Evolutionary conservation across 1,140 invertebrate species (phyloP).

Genomic region (Neuroterus valhalla): DNA sequence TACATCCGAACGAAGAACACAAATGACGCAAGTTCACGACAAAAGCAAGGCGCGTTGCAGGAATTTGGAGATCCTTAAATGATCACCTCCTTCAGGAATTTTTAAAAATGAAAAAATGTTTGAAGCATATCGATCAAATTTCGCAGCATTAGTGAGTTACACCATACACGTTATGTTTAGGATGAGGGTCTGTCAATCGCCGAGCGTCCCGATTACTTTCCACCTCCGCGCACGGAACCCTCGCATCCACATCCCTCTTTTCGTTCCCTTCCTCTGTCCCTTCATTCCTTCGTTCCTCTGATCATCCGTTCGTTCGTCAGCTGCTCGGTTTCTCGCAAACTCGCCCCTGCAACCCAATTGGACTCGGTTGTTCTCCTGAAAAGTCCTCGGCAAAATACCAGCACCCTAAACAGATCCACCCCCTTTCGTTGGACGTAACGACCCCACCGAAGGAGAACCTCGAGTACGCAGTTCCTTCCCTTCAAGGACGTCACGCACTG

Average conservation of each 20-base stretch:
- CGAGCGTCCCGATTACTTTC: constrained; percentile 72
- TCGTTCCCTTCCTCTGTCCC: constrained; percentile 46
- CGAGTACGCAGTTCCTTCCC: background rate
- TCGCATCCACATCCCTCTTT: constrained; percentile 59
- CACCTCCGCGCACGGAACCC: constrained; percentile 74
- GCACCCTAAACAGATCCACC: constrained; percentile 39
- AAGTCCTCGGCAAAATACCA: constrained; percentile 39
- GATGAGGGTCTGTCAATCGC: constrained; percentile 61
- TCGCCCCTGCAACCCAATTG: constrained; percentile 52
- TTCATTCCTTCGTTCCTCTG: constrained; percentile 44
- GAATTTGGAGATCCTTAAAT: no score
- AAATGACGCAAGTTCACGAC: no score
- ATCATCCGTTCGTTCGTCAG: constrained; percentile 67
- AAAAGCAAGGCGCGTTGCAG: no score
- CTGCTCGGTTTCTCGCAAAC: constrained; percentile 69
- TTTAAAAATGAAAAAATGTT: background rate
- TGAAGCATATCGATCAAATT: constrained; percentile 33
- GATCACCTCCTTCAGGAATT: background rate
- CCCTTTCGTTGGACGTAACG: constrained; percentile 19
- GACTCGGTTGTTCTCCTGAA: constrained; percentile 37
- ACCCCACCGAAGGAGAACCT: background rate
- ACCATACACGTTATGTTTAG: constrained; percentile 46
- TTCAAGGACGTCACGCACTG: background rate
- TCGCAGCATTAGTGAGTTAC: constrained; percentile 52
- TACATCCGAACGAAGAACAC: no score